Percentiles rank a stretch among this genome's conserved stretches.
Evolutionary conservation across 2,797 vertebrate genomes (phyloP).

Genomic region (Myoxocephalus aenaeus): DNA sequence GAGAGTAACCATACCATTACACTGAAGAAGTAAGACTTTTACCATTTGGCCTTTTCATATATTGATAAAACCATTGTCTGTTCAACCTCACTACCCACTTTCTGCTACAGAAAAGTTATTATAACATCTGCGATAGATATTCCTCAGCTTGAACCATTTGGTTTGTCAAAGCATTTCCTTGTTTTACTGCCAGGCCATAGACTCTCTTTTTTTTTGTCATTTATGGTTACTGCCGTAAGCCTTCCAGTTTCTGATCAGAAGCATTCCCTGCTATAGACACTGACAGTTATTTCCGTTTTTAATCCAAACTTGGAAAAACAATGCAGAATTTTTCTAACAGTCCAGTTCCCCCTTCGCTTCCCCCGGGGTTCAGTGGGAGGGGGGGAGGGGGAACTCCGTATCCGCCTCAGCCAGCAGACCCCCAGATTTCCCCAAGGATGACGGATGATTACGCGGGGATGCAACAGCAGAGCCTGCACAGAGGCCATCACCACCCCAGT

Average conservation of each 20-base stretch:
- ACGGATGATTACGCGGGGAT: slow-evolving; percentile 83
- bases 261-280: slow-evolving; percentile 70
- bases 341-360: slow-evolving; percentile 78
- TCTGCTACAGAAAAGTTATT: slow-evolving; percentile 56
- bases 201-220: slow-evolving; percentile 64
- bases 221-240: slow-evolving; percentile 68
- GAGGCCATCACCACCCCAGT: slow-evolving; percentile 81
- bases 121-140: slow-evolving; percentile 61
- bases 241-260: slow-evolving; percentile 67
- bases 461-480: slow-evolving; percentile 83
- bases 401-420: slow-evolving; percentile 82
- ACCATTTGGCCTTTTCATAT: slow-evolving; percentile 60
- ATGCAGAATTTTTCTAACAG: slow-evolving; percentile 89
- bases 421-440: slow-evolving; percentile 87
- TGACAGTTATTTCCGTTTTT: slow-evolving; percentile 61
- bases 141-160: slow-evolving; percentile 60
- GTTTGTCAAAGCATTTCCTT: slow-evolving; percentile 68
- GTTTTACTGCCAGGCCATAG: slow-evolving; percentile 65
- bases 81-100: slow-evolving; percentile 30
- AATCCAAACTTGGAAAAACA: slow-evolving; percentile 63
- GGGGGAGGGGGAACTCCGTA: slow-evolving; percentile 80
- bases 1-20: slow-evolving; percentile 27
- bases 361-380: slow-evolving; percentile 81
- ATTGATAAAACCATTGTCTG: slow-evolving; percentile 37
- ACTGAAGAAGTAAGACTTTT: slow-evolving; percentile 56